Evolutionary conservation across 2,888 invertebrate species (phyloP), one percentile per base, ranked within the genome.

Genomic region (Synanthedon tipuliformis): DNA sequence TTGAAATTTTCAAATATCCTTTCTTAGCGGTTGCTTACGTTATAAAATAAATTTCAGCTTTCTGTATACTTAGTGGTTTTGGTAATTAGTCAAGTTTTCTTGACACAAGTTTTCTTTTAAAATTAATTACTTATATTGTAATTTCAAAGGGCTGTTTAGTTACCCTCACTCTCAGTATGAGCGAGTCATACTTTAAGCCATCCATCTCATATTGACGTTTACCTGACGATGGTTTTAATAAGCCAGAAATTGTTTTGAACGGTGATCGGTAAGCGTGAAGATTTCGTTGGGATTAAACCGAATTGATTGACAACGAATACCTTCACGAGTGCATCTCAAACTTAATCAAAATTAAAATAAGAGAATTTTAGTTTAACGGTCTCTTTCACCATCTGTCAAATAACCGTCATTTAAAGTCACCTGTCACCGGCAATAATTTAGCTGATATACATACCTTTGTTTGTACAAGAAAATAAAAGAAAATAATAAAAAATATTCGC

Each of bases 211-310:
- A 12, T 45, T 49, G 18, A 49, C 49, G 23, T 49, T 16, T 49
- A 45, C 23, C 49, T 49, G 40, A 76, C 72, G 70, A 68, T 70
- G 65, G 63, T 73, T 82, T 83, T 83, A 85, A 85, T 85, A 84
- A 73, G 78, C 77, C 74, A 75, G 72, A 86, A 84, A 84, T 85
- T 87, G 84, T 87, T 86, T 84, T 84, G 82, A 83, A 76, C 68
- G 59, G 73, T 75, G 84, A 57, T 75, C 80, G 67, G 72, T 69
- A 69, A 83, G 80, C 87, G 86, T 87, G 78, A 87, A 84, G 74
- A 76, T 77, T 76, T 80, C 67, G 77, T 63, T 59, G 66, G 81
- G 85, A 83, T 85, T 84, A 84, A 63, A 62, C 61, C 34, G 40
- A 57, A 66, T 34, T 62, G 71, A 75, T 72, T 71, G 70, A 69